Evolutionary conservation across 2,113 vertebrate species (phyloP).

Genomic region (Mus musculus): GRCm39 chr4:102732001-102732500

Average conservation of each 20-base stretch:
- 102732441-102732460: constrained; percentile 11
- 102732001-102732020: neutral
- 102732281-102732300: neutral
- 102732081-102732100: neutral
- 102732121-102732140: constrained; percentile 5
- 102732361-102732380: neutral
- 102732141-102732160: neutral
- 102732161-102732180: neutral
- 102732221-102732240: neutral
- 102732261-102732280: neutral
- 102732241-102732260: neutral
- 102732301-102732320: neutral
- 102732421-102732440: neutral
- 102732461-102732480: neutral
- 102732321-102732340: neutral
- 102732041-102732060: neutral
- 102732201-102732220: neutral
- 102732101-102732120: neutral
- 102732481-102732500: neutral
- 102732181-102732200: neutral
- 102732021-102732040: neutral
- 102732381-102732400: neutral
- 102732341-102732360: neutral
- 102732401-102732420: constrained; percentile 26
- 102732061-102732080: neutral